phyloP scores from a whole-genome alignment of 2,888 invertebrate species.

The Abrostola triplasia region DNA sequence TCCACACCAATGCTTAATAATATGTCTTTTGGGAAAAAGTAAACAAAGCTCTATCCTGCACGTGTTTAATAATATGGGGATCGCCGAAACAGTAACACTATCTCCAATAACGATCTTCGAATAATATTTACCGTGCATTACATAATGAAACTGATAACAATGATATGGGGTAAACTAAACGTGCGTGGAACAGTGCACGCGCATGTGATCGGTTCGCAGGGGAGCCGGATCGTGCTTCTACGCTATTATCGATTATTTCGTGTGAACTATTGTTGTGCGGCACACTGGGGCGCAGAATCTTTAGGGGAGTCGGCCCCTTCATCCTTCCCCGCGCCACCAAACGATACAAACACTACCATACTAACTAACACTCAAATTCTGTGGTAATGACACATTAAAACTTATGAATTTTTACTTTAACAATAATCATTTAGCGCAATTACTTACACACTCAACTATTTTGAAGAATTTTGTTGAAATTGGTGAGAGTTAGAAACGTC shows the following conservation, averaged over 20 bases:
- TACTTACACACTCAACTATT: too few relatives aligned
- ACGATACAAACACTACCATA: slow-evolving; percentile 65
- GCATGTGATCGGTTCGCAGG: slow-evolving; percentile 53
- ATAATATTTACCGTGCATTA: slow-evolving; percentile 38
- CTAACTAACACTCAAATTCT: slow-evolving; percentile 56
- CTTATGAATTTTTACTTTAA: slow-evolving; percentile 15
- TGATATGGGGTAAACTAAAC: slow-evolving; percentile 44
- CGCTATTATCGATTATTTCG: slow-evolving; percentile 80
- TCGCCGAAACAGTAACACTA: slow-evolving; percentile 29
- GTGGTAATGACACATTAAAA: slow-evolving; percentile 41
- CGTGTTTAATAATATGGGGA: slow-evolving; percentile 39
- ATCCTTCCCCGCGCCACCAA: slow-evolving; percentile 43
- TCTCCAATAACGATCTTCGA: slow-evolving; percentile 36
- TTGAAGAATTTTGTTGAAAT: too few relatives aligned
- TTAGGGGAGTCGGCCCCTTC: slow-evolving; percentile 73
- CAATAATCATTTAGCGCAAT: slow-evolving; percentile 7
- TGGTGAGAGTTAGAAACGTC: slow-evolving; percentile 19
- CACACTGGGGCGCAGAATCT: slow-evolving; percentile 80
- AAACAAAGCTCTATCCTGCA: slow-evolving; percentile 26
- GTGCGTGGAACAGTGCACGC: slow-evolving; percentile 59
- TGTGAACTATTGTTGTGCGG: slow-evolving; percentile 83
- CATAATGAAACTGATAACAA: slow-evolving; percentile 53
- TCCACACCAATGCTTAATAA: not conserved
- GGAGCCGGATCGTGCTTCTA: slow-evolving; percentile 50
- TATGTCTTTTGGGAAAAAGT: not conserved